Evolutionary conservation across 2,888 invertebrate genomes (phyloP).

Genomic region (Caenorhabditis afra): DNA sequence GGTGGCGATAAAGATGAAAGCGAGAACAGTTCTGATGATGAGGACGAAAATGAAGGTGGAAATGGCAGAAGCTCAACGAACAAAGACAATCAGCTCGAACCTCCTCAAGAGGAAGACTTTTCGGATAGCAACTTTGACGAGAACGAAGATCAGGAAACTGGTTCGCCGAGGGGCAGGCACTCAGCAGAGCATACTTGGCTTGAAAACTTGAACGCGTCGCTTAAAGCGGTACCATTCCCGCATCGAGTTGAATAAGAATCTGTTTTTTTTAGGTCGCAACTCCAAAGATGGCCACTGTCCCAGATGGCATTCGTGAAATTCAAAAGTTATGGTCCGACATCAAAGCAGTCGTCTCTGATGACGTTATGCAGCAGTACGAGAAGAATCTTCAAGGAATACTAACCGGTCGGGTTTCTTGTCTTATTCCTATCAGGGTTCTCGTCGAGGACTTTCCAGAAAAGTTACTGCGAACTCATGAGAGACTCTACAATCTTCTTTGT

Average conservation of each 20-base stretch:
- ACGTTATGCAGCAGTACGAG: conserved; percentile 23
- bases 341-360: neutral
- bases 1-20: neutral
- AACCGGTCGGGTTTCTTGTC: conserved; percentile 28
- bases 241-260: too few relatives aligned
- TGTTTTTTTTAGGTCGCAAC: neutral
- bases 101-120: too few relatives aligned
- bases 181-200: too few relatives aligned
- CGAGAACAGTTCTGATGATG: neutral
- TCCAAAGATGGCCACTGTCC: neutral
- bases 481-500: conserved; percentile 27
- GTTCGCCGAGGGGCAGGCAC: too few relatives aligned
- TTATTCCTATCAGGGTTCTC: neutral
- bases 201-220: too few relatives aligned
- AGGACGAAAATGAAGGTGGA: neutral
- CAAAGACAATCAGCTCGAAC: too few relatives aligned
- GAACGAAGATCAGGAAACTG: too few relatives aligned
- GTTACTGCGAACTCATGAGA: conserved; percentile 6
- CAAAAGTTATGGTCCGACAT: conserved; percentile 20
- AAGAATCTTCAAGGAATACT: conserved; percentile 14
- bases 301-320: conserved; percentile 10
- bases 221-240: too few relatives aligned
- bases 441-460: conserved; percentile 19
- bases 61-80: neutral
- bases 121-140: too few relatives aligned